Evolutionary conservation across 2,113 vertebrate species (phyloP).

Genomic region (Sitta europaea): DNA sequence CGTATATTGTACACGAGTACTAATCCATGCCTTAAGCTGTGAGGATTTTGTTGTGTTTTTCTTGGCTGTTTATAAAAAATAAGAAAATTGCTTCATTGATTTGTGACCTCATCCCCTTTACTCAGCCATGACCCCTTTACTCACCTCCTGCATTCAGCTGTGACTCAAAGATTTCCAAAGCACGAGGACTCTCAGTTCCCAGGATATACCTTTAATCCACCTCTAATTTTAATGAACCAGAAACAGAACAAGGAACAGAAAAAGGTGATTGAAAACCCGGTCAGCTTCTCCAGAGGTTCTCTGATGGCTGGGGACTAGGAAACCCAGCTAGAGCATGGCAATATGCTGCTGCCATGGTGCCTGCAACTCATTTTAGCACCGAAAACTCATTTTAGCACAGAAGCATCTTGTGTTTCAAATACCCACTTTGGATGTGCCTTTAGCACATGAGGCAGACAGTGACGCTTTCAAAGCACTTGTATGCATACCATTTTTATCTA

Average conservation of each 20-base stretch:
- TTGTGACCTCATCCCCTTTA: not conserved
- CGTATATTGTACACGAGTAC: not conserved
- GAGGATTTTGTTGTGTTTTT: not conserved
- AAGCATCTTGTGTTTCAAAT: not conserved
- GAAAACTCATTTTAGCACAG: not conserved
- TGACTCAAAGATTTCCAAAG: not conserved
- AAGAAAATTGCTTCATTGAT: not conserved
- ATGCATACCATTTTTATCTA: not conserved
- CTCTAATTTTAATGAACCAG: constrained; percentile 20
- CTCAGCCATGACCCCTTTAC: not conserved
- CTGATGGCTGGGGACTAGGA: not conserved
- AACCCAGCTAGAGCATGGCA: not conserved
- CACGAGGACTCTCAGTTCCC: not conserved
- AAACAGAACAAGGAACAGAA: not conserved
- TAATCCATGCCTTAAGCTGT: not conserved
- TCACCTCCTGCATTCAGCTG: not conserved
- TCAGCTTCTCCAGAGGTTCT: not conserved
- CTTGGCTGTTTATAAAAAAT: not conserved
- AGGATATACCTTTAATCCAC: not conserved
- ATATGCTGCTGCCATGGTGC: not conserved
- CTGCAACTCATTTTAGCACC: not conserved
- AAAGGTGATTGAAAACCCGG: not conserved
- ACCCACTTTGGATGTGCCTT: not conserved
- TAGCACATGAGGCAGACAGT: not conserved
- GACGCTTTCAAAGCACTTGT: not conserved